Conservation (phyloP, 2,797 vertebrate genomes). For the Austrolebias charrua region DNA sequence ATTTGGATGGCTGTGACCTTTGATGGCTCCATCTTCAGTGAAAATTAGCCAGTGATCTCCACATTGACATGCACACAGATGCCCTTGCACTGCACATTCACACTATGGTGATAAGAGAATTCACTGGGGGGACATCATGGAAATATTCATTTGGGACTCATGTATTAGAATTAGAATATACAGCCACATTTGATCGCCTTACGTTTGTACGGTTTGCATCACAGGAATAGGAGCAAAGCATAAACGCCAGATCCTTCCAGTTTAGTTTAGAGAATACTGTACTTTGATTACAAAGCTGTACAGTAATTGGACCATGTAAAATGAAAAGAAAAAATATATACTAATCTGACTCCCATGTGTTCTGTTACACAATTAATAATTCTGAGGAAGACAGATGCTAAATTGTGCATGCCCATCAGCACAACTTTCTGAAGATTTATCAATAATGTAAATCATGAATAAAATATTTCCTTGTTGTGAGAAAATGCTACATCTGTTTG, state of each 20-base stretch:
- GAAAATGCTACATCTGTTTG: constrained; percentile 82
- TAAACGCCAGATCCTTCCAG: constrained; percentile 31
- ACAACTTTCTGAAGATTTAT: constrained; percentile 84
- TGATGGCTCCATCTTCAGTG: constrained; percentile 75
- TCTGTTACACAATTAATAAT: constrained; percentile 77
- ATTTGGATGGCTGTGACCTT: constrained; percentile 79
- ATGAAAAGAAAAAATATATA: constrained; percentile 55
- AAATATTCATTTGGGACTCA: constrained; percentile 73
- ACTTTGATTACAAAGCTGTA: constrained; percentile 74
- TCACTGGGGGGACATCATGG: constrained; percentile 71
- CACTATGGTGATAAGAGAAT: constrained; percentile 66
- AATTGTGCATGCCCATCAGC: constrained; percentile 85
- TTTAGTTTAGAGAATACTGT: constrained; percentile 57
- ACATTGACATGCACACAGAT: constrained; percentile 72
- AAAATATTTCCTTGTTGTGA: constrained; percentile 83
- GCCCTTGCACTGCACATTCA: constrained; percentile 69
- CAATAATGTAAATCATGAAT: constrained; percentile 86
- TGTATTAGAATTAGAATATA: constrained; percentile 68
- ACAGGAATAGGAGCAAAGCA: constrained; percentile 16
- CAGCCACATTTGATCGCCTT: constrained; percentile 48
- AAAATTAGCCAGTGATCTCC: constrained; percentile 77
- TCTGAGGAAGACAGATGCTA: constrained; percentile 84
- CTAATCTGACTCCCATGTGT: constrained; percentile 71
- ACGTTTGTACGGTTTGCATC: constrained; percentile 19
- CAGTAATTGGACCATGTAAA: constrained; percentile 77